Conservation (phyloP, 92 coral and sea anemone species). For the Paramuricea clavata region DNA sequence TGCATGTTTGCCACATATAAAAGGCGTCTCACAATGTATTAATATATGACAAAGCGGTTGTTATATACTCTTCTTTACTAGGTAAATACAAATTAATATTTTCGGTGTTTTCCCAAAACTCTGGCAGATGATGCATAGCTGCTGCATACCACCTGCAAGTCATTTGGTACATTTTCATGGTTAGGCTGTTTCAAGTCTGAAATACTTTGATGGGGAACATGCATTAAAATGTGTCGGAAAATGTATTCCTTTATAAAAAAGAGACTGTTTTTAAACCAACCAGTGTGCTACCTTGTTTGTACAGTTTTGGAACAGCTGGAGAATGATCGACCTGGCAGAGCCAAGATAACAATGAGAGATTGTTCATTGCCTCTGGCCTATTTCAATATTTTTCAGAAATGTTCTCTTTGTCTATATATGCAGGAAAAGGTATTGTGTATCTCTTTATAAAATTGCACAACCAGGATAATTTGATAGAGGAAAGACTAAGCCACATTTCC, state of each 20-base stretch:
- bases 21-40: not conserved
- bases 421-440: not conserved
- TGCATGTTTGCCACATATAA: not conserved
- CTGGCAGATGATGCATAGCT: not conserved
- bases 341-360: no score
- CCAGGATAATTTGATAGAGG: constrained; percentile 23
- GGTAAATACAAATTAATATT: not conserved
- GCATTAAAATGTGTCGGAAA: no score
- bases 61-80: not conserved
- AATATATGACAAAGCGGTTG: not conserved
- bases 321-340: no score
- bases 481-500: constrained; percentile 19
- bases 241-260: no score
- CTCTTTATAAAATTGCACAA: not conserved
- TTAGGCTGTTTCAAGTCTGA: no score
- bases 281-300: no score
- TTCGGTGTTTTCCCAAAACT: not conserved
- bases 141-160: constrained; percentile 13
- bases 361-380: no score
- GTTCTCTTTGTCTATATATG: no score
- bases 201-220: no score
- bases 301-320: no score
- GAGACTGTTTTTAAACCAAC: no score
- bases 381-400: no score
- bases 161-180: not conserved